Evolutionary conservation across 2,797 vertebrate species (phyloP).

Genomic region (Tokudaia tokunoshimensis): DNA sequence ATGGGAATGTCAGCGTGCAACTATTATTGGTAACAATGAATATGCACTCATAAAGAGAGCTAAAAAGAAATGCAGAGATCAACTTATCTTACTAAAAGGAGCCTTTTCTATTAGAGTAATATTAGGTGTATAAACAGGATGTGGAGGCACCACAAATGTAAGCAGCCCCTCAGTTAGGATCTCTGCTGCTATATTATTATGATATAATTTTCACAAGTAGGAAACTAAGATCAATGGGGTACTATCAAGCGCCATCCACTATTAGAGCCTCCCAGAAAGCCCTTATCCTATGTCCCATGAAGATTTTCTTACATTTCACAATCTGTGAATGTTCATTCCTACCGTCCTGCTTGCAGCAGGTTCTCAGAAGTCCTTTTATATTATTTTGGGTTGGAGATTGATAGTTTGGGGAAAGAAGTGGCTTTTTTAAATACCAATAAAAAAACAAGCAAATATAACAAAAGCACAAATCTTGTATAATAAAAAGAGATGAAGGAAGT

Average conservation of each 20-base stretch:
- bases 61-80: neutral
- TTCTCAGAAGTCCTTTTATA: neutral
- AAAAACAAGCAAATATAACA: neutral
- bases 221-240: neutral
- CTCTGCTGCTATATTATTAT: neutral
- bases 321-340: neutral
- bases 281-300: neutral
- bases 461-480: conserved; percentile 7
- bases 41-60: neutral
- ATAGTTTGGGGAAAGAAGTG: neutral
- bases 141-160: neutral
- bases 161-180: neutral
- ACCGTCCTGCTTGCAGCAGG: neutral
- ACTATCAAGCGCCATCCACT: neutral
- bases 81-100: neutral
- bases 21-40: neutral
- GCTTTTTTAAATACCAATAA: neutral
- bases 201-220: neutral
- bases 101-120: neutral
- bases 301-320: neutral
- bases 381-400: neutral
- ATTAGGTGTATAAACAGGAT: neutral
- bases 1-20: neutral
- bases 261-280: neutral
- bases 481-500: neutral